A percentile compares a stretch with the other conserved stretches of the same genome.
phyloP scores from a whole-genome alignment of 2,888 invertebrate species.

The Phaedon cochleariae region DNA sequence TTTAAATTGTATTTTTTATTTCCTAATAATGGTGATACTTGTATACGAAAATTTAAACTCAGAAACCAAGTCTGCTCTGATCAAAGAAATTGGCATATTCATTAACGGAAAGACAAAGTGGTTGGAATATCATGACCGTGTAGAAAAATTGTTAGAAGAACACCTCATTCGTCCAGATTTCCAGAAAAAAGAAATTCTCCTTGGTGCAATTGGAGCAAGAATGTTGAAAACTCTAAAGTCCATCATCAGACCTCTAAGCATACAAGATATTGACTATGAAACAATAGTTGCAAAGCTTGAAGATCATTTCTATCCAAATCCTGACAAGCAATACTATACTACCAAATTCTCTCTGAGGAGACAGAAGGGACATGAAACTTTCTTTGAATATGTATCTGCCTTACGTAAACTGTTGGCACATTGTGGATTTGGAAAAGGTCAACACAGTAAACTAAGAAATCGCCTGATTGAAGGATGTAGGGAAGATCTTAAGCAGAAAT shows the following conservation, averaged over 20 bases:
- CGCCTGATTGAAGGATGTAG: slow-evolving; percentile 12
- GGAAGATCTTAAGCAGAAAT: slow-evolving; percentile 14
- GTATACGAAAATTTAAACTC: background rate
- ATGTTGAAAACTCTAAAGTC: slow-evolving; percentile 11
- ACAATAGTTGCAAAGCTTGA: slow-evolving; percentile 21
- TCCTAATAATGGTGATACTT: too few relatives aligned
- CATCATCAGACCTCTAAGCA: slow-evolving; percentile 19
- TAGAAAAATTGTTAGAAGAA: slow-evolving; percentile 23
- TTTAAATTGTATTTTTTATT: too few relatives aligned
- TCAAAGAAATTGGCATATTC: slow-evolving; percentile 29
- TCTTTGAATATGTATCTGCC: slow-evolving; percentile 25
- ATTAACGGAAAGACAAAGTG: slow-evolving; percentile 19
- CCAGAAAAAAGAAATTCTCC: slow-evolving; percentile 20
- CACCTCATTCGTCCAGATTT: background rate
- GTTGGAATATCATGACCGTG: slow-evolving; percentile 21
- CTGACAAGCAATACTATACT: slow-evolving; percentile 15
- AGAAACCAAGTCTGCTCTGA: background rate
- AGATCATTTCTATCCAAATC: slow-evolving; percentile 27
- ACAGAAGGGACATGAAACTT: slow-evolving; percentile 20
- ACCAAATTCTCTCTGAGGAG: slow-evolving; percentile 23
- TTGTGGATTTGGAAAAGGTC: slow-evolving; percentile 19
- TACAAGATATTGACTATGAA: slow-evolving; percentile 23
- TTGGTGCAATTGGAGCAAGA: slow-evolving; percentile 21
- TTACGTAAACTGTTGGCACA: slow-evolving; percentile 29
- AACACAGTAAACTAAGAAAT: slow-evolving; percentile 18